Evolutionary conservation across 2,888 invertebrate genomes (phyloP), one percentile per base, ranked within the genome.

Genomic region (Eugnorisma glareosa): DNA sequence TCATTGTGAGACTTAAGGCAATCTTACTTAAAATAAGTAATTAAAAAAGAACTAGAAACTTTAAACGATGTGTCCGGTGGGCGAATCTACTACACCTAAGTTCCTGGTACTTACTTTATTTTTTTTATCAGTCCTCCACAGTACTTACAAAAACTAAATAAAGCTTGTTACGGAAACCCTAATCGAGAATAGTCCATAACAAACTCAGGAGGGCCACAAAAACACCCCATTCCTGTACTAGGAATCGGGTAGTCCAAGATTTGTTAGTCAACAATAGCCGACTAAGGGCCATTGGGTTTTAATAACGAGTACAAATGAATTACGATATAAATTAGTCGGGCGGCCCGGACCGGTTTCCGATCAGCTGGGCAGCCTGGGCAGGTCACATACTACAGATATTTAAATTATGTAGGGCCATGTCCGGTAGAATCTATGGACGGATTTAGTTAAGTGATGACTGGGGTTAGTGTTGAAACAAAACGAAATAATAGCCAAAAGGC

Each of bases 231-330:
- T 69, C 28, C 13, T 40, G 15, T 61, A 35, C 31, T 35, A 67
- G 48, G 31, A 72, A 72, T 6, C 70, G 45, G 43, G 15, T 8
- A 15, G 43, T 31, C 48, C 57, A 61, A 48, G 45, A 75, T 69
- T 69, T 31, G 74, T 83, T 71, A 67, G 45, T 35, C 63, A 54
- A 76, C 73, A 73, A 80, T 73, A 67, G 54, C 31, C 73, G 24
- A 69, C 24, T 59, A 72, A 74, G 82, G 82, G 72, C 81, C 78
- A 77, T 68, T 82, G 45, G 43, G 72, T 82, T 81, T 84, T 85
- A 86, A 85, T 89, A 89, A 88, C 82, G 75, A 82, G 82, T 80
- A 73, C 71, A 76, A 87, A 89, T 88, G 86, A 89, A 89, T 89
- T 88, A 87, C 82, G 82, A 86, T 84, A 85, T 86, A 88, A 88